Evolutionary conservation across 2,888 invertebrate genomes (phyloP).

Genomic region (Drosophila stalkeri): DNA sequence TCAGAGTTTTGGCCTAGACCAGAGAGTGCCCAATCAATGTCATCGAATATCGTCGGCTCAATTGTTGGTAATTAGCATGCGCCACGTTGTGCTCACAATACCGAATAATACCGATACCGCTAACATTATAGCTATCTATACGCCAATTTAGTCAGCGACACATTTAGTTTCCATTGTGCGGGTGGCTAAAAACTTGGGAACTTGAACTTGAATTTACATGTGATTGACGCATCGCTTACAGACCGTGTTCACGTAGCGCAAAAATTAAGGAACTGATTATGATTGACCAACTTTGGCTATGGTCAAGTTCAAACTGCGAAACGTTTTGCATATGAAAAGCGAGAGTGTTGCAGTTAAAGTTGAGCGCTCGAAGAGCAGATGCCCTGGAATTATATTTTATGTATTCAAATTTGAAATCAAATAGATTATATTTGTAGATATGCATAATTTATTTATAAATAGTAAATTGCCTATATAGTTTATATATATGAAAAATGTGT

Average conservation of each 20-base stretch:
- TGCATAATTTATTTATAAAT: no score
- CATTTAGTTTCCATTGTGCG: conserved; percentile 51
- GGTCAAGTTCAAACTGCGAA: conserved; percentile 62
- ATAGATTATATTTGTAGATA: no score
- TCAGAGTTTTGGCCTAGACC: conserved; percentile 3
- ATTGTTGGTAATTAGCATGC: conserved; percentile 64
- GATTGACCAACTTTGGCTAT: conserved; percentile 46
- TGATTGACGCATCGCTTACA: conserved; percentile 20
- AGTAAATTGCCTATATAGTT: no score
- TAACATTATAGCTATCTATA: conserved; percentile 12
- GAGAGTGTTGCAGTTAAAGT: background rate
- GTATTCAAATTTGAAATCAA: no score
- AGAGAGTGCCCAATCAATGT: conserved; percentile 49
- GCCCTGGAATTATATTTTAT: conserved; percentile 7
- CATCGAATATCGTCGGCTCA: conserved; percentile 27
- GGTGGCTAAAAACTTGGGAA: conserved; percentile 28
- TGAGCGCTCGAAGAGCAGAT: conserved; percentile 6
- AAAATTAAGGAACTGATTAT: conserved; percentile 45
- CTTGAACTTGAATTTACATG: conserved; percentile 75
- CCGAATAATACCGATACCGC: conserved; percentile 41
- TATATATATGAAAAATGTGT: no score
- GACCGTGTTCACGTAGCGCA: background rate
- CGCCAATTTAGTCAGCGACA: conserved; percentile 49
- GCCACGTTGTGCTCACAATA: conserved; percentile 39
- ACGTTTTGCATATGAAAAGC: conserved; percentile 65